Evolutionary conservation across 2,888 invertebrate genomes (phyloP).

Genomic region (Podabrus alpinus): DNA sequence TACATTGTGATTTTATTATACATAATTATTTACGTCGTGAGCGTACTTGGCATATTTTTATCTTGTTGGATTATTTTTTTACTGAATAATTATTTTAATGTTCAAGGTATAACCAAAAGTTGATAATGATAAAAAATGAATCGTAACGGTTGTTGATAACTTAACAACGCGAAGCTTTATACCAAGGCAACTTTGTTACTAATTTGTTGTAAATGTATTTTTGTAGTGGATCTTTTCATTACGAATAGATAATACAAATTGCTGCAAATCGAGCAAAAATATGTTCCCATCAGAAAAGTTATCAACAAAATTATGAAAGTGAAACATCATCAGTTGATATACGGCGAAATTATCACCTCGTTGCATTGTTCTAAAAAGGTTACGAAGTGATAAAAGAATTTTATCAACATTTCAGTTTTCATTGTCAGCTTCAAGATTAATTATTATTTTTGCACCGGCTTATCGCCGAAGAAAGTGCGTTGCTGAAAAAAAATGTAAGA

Average conservation of each 20-base stretch:
- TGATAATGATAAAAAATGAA: background rate
- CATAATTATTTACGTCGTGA: background rate
- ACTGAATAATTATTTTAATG: background rate
- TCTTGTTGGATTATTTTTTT: background rate
- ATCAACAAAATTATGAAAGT: background rate
- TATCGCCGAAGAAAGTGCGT: background rate
- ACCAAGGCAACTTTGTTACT: background rate
- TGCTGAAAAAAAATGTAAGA: background rate
- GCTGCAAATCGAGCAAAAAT: background rate
- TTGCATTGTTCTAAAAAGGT: background rate
- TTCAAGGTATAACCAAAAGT: background rate
- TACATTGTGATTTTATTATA: background rate
- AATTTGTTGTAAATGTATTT: background rate
- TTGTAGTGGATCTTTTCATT: background rate
- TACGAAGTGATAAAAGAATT: background rate
- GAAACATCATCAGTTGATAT: background rate
- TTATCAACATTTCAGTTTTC: background rate
- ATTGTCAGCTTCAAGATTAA: background rate
- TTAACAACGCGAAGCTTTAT: background rate
- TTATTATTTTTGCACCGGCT: background rate
- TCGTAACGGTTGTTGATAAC: background rate
- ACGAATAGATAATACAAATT: background rate
- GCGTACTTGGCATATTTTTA: background rate
- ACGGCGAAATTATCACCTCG: background rate
- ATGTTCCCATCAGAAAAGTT: background rate